Evolutionary conservation across 2,797 vertebrate species (phyloP).

Genomic region (Spinus olivaceus): DNA sequence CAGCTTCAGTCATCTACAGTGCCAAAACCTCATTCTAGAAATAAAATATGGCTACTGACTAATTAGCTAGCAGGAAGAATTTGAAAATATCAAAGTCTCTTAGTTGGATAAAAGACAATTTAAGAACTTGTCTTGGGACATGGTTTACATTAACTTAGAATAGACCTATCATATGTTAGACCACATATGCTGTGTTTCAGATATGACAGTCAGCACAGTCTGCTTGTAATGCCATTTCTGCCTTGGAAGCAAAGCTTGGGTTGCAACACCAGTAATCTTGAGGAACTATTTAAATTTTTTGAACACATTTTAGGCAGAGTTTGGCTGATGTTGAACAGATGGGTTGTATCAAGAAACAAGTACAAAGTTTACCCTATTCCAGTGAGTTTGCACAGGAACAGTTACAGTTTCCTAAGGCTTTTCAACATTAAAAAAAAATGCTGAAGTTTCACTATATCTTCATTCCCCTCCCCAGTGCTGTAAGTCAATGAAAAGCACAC

Average conservation of each 20-base stretch:
- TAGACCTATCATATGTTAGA: neutral
- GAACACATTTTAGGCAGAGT: neutral
- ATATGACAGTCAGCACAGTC: neutral
- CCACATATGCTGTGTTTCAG: neutral
- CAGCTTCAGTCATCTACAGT: neutral
- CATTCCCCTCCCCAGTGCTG: neutral
- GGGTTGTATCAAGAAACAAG: neutral
- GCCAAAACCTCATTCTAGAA: neutral
- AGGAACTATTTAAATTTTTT: neutral
- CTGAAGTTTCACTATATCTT: neutral
- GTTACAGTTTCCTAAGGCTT: neutral
- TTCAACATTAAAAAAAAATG: neutral
- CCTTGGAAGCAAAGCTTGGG: neutral
- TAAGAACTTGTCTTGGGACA: neutral
- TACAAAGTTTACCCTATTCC: neutral
- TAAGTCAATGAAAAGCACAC: neutral
- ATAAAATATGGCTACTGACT: neutral
- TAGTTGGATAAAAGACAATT: neutral
- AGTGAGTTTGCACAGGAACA: neutral
- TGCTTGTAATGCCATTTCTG: neutral
- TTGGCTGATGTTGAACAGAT: constrained; percentile 29
- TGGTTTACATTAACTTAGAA: neutral
- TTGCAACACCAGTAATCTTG: neutral
- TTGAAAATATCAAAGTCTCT: neutral
- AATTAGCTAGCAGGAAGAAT: neutral